These are phyloP conservation scores for Canis aureus DNA, from an alignment of 2,113 vertebrate species.

Conservation along the genomic window DNA sequence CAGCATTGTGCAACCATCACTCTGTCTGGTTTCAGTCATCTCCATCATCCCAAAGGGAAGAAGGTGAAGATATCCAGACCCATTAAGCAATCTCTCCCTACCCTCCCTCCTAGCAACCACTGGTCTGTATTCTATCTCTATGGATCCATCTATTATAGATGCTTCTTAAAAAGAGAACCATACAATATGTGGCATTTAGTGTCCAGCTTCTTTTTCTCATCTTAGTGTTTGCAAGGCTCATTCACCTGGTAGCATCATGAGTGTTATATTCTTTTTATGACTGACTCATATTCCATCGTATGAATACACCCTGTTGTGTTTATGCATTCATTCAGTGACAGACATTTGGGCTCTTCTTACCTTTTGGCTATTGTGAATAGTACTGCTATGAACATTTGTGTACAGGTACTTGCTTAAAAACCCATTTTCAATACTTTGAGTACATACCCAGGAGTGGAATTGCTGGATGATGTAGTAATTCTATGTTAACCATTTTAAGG, in stretches of 20 bases:
- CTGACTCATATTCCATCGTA: background rate
- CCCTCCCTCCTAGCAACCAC: background rate
- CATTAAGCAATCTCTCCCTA: background rate
- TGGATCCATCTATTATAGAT: background rate
- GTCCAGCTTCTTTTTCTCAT: background rate
- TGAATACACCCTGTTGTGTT: background rate
- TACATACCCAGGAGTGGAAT: background rate
- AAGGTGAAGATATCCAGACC: background rate
- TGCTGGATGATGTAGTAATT: background rate
- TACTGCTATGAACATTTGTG: accelerated
- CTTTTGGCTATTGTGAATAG: background rate
- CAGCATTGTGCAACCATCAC: accelerated
- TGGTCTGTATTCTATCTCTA: background rate
- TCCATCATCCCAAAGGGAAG: background rate
- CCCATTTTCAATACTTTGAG: background rate
- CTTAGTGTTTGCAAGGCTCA: background rate
- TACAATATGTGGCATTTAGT: too few relatives aligned
- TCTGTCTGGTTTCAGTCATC: background rate
- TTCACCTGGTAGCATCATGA: too few relatives aligned
- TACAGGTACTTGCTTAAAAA: background rate
- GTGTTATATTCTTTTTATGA: background rate
- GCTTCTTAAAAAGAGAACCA: background rate
- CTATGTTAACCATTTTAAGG: background rate
- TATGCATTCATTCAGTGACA: background rate
- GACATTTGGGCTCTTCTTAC: background rate